Evolutionary conservation across 2,888 invertebrate genomes (phyloP), one percentile per base, ranked within the genome.

Genomic region (Lydus trimaculatus): DNA sequence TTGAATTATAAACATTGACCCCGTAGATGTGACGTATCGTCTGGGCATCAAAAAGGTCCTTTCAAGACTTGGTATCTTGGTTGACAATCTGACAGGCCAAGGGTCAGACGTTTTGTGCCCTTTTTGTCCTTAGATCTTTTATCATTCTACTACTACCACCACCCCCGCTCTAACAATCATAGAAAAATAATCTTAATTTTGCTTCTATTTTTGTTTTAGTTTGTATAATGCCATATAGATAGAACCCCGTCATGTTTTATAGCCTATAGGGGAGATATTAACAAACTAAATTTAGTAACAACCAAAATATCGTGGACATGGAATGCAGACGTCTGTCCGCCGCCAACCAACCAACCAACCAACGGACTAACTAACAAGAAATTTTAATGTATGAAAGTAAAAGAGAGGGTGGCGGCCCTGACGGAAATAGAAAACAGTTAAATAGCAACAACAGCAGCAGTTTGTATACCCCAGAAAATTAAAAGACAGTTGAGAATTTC

Each of bases 41-140:
- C 77, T 76, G 75, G 74, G 72, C 73, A 66, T 72, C 73, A 74
- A 69, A 74, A 74, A 74, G 75, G 77, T 70, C 76, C 76, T 72
- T 72, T 71, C 71, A 56, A 66, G 56, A 56, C 56, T 6, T 20
- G 59, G 28, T 80, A 80, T 80, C 80, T 76, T n/a, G 75, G 76
- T 76, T 76, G 75, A 74, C 77, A 76, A 77, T 80, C 78, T 76
- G 76, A 76, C 77, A 73, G 79, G 79, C 76, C 80, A 79, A 78
- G 79, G 80, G 80, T 80, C 79, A 79, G 78, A 75, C 75, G 75
- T 78, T 20, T 79, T 73, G 69, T 73, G 60, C 58, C 31, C 66
- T 63, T 60, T 71, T 31, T 20, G 33, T 31, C 65, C 52, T 58
- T 43, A 70, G 70, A 70, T 70, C 64, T 61, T 64, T 67, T 70